Evolutionary conservation across 2,888 invertebrate genomes (phyloP), one percentile per base, ranked within the genome.

Genomic region (Gastrophysa polygoni): DNA sequence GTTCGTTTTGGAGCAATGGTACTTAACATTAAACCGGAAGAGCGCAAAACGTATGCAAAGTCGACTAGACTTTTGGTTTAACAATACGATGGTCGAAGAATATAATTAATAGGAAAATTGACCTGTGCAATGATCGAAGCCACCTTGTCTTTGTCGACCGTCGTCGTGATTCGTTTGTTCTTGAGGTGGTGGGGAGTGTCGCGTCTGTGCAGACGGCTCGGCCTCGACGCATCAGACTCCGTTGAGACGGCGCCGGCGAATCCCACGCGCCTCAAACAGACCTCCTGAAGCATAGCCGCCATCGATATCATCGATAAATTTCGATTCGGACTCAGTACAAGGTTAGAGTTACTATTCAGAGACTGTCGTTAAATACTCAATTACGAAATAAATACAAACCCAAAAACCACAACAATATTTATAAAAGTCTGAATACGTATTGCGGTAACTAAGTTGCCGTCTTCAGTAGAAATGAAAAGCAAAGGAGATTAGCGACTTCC

Each of bases 121-220:
- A 87, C 88, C 86, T 88, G 87, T 75, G 87, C 87, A 72, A 91
- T 88, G 80, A 91, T 88, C 76, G 86, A 87, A 73, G 89, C 88
- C 76, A 90, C 88, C 81, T 90, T 90, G 77, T 90, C 90, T 82
- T 87, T 86, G 80, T 88, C 88, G 71, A 86, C 79, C 68, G 86
- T 83, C 57, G 85, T 81, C 79, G 89, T 88, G 75, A 98, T 93
- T 78, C 98, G 90, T 82, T 98, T 98, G 85, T 97, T 97, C 88
- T 98, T 98, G 79, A 97, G 88, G 83, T 99, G 98, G 86, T 99
- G 98, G 51, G 99, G 99, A 18, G 99, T 99, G 85, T 99, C 98
- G 76, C 98, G 90, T 64, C 93, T 88, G 80, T 94, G 91, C 65
- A 96, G 88, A 63, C 89, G 86, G 76, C 87, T 88, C 58, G 88